phyloP scores from a whole-genome alignment of 2,888 invertebrate species.

The Macrosiphum euphorbiae region DNA sequence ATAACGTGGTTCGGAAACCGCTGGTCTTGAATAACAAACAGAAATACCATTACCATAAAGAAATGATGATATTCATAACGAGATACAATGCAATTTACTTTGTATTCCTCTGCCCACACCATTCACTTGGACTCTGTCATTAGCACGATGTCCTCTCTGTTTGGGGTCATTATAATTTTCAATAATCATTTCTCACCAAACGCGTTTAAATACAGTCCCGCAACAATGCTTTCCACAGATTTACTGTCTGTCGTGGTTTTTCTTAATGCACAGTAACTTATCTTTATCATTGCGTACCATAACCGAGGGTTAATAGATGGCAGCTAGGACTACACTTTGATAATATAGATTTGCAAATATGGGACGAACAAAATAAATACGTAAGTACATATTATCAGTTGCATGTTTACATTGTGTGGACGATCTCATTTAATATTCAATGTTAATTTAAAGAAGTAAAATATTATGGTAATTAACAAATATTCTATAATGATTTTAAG shows the following conservation, averaged over 20 bases:
- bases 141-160: slow-evolving; percentile 27
- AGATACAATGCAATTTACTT: slow-evolving; percentile 63
- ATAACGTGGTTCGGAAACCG: slow-evolving; percentile 62
- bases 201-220: slow-evolving; percentile 2
- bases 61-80: slow-evolving; percentile 64
- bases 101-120: slow-evolving; percentile 40
- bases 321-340: background rate
- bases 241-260: background rate
- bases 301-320: background rate
- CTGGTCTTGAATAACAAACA: slow-evolving; percentile 65
- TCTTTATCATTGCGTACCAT: background rate
- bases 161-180: slow-evolving; percentile 52
- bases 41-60: slow-evolving; percentile 64
- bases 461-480: background rate
- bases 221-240: background rate
- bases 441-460: background rate
- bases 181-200: slow-evolving; percentile 48
- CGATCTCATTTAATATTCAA: background rate
- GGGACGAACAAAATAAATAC: background rate
- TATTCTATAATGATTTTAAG: background rate
- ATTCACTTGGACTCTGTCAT: slow-evolving; percentile 34
- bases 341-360: background rate
- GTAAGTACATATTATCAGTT: background rate
- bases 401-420: background rate
- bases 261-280: background rate